Conservation (phyloP, 2,888 invertebrate genomes). For the Apodemia mormo region DNA sequence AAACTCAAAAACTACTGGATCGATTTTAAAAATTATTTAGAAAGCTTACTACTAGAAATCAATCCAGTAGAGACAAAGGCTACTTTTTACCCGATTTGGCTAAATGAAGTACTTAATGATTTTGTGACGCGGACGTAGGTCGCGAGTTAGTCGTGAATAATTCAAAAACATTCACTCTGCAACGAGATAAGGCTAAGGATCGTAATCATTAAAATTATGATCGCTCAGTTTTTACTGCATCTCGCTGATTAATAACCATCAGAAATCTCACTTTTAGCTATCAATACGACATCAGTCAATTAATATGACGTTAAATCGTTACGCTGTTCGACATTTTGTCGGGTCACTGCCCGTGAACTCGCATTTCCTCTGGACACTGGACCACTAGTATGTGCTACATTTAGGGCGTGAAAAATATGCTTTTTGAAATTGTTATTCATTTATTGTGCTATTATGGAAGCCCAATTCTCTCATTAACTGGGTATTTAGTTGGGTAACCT, state of each 20-base stretch:
- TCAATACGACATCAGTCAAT: constrained; percentile 15
- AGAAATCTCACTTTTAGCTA: constrained; percentile 19
- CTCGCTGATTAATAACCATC: background rate
- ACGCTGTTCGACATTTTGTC: constrained; percentile 52
- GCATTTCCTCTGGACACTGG: constrained; percentile 57
- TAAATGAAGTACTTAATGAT: too few relatives aligned
- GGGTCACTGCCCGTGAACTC: constrained; percentile 71
- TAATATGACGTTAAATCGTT: constrained; percentile 36
- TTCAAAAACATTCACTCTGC: too few relatives aligned
- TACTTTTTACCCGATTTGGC: too few relatives aligned
- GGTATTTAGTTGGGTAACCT: constrained; percentile 22
- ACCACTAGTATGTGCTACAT: constrained; percentile 47
- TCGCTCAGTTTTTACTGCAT: too few relatives aligned
- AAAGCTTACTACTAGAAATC: too few relatives aligned
- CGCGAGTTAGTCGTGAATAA: too few relatives aligned
- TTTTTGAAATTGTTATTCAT: constrained; percentile 27
- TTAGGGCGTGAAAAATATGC: constrained; percentile 54
- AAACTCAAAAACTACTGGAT: too few relatives aligned
- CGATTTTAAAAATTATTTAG: too few relatives aligned
- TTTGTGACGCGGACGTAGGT: too few relatives aligned
- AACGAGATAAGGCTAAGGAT: too few relatives aligned
- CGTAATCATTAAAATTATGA: too few relatives aligned
- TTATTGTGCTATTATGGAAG: constrained; percentile 11
- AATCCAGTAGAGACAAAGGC: too few relatives aligned
- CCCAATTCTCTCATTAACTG: constrained; percentile 20